Evolutionary conservation across 1,140 invertebrate genomes (phyloP).

Genomic region (Mylabris phalerata): DNA sequence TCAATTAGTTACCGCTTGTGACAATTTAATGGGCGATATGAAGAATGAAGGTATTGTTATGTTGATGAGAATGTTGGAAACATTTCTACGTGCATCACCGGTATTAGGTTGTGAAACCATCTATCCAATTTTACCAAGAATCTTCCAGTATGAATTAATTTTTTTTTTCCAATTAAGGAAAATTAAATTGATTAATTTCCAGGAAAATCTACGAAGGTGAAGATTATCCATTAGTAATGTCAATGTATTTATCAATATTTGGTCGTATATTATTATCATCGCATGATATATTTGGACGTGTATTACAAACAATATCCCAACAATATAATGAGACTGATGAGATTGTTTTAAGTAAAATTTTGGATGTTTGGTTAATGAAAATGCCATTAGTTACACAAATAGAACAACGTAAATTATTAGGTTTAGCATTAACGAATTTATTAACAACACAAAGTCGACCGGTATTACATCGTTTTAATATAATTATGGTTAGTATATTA

Average conservation of each 20-base stretch:
- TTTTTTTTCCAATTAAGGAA: neutral
- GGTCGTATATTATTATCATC: slow-evolving; percentile 70
- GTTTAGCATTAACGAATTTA: slow-evolving; percentile 74
- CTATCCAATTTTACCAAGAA: slow-evolving; percentile 56
- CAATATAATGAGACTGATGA: slow-evolving; percentile 45
- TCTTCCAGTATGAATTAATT: slow-evolving; percentile 53
- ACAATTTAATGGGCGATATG: slow-evolving; percentile 69
- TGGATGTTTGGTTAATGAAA: slow-evolving; percentile 73
- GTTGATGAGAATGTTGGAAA: slow-evolving; percentile 66
- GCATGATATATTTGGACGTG: slow-evolving; percentile 62
- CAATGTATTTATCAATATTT: slow-evolving; percentile 69
- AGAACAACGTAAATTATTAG: slow-evolving; percentile 74
- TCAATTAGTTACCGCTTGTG: slow-evolving; percentile 59
- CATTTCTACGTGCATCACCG: slow-evolving; percentile 59
- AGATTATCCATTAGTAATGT: slow-evolving; percentile 63
- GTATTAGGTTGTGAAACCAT: slow-evolving; percentile 57
- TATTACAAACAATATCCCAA: slow-evolving; percentile 49
- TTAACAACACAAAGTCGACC: slow-evolving; percentile 59
- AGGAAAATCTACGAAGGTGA: slow-evolving; percentile 58
- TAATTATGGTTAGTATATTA: slow-evolving; percentile 69
- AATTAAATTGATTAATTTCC: slow-evolving; percentile 22
- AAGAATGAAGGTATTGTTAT: slow-evolving; percentile 69
- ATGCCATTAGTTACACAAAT: slow-evolving; percentile 70
- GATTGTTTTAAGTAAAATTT: slow-evolving; percentile 57
- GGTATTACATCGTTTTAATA: slow-evolving; percentile 65